These are phyloP conservation scores for Porites rus DNA, from an alignment of 92 coral and sea anemone species.

Conservation along the genomic window DNA sequence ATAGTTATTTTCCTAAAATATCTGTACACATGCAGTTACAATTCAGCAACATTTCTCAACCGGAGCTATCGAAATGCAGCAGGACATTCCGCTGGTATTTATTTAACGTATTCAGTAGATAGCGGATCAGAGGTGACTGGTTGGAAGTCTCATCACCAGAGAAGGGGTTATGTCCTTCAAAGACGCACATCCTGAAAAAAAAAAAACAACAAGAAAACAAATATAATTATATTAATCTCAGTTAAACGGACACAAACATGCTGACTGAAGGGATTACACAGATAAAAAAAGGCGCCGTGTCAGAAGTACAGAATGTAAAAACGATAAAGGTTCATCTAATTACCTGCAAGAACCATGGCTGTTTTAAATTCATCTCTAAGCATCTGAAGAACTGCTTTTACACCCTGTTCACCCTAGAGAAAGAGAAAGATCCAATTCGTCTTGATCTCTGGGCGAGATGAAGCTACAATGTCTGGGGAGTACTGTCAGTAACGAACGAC, in stretches of 20 bases:
- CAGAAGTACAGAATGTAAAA: no score
- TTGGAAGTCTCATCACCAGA: neutral
- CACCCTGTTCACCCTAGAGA: neutral
- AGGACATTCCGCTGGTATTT: neutral
- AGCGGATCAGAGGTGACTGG: neutral
- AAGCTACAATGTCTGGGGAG: neutral
- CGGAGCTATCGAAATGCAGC: neutral
- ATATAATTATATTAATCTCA: neutral
- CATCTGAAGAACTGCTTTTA: neutral
- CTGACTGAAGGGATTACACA: no score
- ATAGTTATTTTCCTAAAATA: no score
- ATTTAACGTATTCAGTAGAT: neutral
- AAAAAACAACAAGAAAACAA: neutral
- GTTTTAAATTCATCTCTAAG: neutral
- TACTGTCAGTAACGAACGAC: neutral
- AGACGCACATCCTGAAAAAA: neutral
- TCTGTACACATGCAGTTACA: neutral
- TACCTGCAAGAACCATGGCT: neutral
- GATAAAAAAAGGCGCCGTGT: no score
- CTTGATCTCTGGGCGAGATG: neutral
- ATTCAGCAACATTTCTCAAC: neutral
- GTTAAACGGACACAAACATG: neutral
- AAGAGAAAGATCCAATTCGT: neutral
- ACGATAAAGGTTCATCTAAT: neutral
- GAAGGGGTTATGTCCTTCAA: neutral